Conservation (phyloP, 2,797 vertebrate species). For the Sebastolobus altivelis region DNA sequence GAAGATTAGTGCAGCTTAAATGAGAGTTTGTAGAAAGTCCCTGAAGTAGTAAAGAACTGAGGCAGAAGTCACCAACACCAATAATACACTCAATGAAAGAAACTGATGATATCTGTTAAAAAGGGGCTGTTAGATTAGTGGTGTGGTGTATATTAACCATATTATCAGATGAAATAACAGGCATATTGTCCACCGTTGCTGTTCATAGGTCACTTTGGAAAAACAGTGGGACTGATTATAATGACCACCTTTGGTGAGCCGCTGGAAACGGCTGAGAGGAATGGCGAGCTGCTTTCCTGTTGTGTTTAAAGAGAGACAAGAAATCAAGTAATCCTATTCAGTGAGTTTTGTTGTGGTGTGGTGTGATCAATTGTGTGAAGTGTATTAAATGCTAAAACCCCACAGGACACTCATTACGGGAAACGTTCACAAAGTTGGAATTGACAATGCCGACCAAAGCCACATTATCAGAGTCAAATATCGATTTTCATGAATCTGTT, state of each 20-base stretch:
- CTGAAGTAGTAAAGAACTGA: not conserved
- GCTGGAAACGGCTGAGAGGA: slow-evolving; percentile 3
- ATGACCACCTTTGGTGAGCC: slow-evolving; percentile 51
- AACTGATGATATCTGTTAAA: slow-evolving; percentile 4
- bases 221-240: slow-evolving; percentile 65
- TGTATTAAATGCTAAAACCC: slow-evolving; percentile 27
- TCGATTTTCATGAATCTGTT: slow-evolving; percentile 55
- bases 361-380: slow-evolving; percentile 24
- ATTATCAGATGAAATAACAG: slow-evolving; percentile 33
- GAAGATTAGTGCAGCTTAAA: not conserved
- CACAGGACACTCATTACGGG: slow-evolving; percentile 37
- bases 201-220: slow-evolving; percentile 48
- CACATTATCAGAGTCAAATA: slow-evolving; percentile 44
- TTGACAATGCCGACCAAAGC: slow-evolving; percentile 39
- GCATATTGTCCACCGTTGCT: not conserved
- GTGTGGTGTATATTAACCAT: slow-evolving; percentile 26
- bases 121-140: slow-evolving; percentile 12
- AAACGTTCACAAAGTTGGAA: slow-evolving; percentile 35
- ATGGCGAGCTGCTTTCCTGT: not conserved
- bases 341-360: slow-evolving; percentile 15
- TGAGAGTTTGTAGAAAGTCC: not conserved
- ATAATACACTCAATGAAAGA: not conserved
- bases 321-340: slow-evolving; percentile 38
- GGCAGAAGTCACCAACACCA: not conserved
- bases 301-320: slow-evolving; percentile 12